phyloP scores from a whole-genome alignment of 2,113 vertebrate genomes.

The Phalacrocorax brasilianus region DNA sequence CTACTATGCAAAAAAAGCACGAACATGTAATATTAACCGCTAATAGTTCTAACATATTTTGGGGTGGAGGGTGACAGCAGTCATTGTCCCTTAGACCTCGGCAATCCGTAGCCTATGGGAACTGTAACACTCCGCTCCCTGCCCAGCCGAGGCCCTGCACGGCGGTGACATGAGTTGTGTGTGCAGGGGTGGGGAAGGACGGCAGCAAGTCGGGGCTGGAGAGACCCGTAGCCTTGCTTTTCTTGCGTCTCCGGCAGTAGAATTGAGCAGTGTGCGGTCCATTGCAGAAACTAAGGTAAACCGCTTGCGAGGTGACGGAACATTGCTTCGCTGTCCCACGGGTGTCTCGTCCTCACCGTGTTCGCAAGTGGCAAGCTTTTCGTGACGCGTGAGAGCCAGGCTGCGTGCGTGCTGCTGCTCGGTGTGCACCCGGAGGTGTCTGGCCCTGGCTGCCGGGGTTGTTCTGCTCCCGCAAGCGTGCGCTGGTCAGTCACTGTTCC shows the following conservation, averaged over 20 bases:
- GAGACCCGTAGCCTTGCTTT: background rate
- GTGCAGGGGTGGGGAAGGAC: background rate
- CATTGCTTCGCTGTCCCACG: accelerated
- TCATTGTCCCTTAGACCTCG: background rate
- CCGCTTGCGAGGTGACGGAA: background rate
- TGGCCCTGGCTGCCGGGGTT: background rate
- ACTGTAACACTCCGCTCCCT: accelerated
- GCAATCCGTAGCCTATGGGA: background rate
- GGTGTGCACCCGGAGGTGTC: too few relatives aligned
- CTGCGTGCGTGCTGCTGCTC: background rate
- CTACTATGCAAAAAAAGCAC: background rate
- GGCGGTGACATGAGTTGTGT: accelerated
- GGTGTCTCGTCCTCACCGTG: background rate
- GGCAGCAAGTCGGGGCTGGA: background rate
- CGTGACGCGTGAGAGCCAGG: background rate
- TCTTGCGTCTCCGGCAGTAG: background rate
- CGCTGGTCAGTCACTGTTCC: background rate
- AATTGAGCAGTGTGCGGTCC: accelerated
- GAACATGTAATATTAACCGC: background rate
- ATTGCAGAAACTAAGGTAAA: background rate
- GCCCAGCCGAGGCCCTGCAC: background rate
- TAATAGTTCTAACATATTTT: background rate
- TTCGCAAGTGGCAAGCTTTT: accelerated
- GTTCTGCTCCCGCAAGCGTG: accelerated
- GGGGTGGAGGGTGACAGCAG: background rate